Evolutionary conservation across 2,113 vertebrate genomes (phyloP).

Genomic region (Elephantulus edwardii): DNA sequence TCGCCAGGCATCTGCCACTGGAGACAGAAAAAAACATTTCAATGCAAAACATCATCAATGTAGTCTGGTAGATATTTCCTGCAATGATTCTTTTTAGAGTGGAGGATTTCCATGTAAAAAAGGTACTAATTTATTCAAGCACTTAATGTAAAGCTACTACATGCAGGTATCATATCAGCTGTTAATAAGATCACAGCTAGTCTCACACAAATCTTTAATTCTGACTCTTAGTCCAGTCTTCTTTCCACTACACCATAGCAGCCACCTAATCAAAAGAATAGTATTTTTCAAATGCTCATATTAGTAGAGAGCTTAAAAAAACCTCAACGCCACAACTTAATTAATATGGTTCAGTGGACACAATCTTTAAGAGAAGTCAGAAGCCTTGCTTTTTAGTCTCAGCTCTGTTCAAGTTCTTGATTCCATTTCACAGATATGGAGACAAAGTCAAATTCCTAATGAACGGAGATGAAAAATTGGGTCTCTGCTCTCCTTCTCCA

Average conservation of each 20-base stretch:
- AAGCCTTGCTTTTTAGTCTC: conserved; percentile 32
- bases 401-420: conserved; percentile 49
- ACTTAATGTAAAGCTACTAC: conserved; percentile 25
- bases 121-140: conserved; percentile 9
- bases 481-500: conserved; percentile 27
- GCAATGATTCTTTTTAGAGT: neutral
- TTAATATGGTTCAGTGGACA: conserved; percentile 27
- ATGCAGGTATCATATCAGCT: neutral
- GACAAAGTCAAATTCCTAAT: conserved; percentile 54
- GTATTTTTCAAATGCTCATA: conserved; percentile 11
- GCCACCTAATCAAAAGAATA: conserved; percentile 43
- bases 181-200: conserved; percentile 21
- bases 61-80: conserved; percentile 12
- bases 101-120: conserved; percentile 34
- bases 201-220: conserved; percentile 22
- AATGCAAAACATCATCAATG: conserved; percentile 22
- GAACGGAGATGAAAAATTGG: conserved; percentile 47
- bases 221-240: neutral
- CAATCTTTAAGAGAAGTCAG: conserved; percentile 34
- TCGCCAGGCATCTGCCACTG: conserved; percentile 98
- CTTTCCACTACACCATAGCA: neutral
- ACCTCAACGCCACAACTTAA: neutral
- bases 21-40: conserved; percentile 35
- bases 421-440: conserved; percentile 46
- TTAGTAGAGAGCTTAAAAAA: conserved; percentile 18